A percentile compares a stretch with the other conserved stretches of the same genome.
Evolutionary conservation across 2,113 vertebrate genomes (phyloP).

Genomic region (Pseudolaguvia tuberculata): DNA sequence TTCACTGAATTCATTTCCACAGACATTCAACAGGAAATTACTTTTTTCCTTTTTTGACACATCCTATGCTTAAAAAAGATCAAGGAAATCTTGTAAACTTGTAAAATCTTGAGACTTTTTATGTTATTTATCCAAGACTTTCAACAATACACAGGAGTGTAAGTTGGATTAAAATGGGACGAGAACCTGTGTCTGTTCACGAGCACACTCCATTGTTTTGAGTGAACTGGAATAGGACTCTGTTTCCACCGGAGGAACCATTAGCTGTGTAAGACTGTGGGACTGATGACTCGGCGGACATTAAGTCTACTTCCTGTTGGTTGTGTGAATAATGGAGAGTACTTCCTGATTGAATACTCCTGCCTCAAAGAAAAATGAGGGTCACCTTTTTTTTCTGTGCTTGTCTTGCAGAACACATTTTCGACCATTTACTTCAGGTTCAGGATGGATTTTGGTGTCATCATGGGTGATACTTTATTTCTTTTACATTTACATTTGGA

Average conservation of each 20-base stretch:
- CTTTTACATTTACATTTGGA: no score
- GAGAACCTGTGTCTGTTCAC: neutral
- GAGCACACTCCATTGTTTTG: constrained; percentile 7
- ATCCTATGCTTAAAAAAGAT: neutral
- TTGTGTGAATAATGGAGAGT: constrained; percentile 42
- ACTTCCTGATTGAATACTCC: constrained; percentile 32
- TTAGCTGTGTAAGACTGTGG: constrained; percentile 29
- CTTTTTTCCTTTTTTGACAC: neutral
- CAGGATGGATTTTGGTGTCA: neutral
- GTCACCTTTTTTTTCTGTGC: constrained; percentile 1
- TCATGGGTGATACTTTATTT: neutral
- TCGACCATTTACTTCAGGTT: neutral
- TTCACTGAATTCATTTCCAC: neutral
- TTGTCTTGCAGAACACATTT: neutral
- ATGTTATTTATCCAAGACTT: constrained; percentile 6
- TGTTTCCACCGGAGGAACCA: constrained; percentile 30
- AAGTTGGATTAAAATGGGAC: neutral
- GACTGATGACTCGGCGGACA: constrained; percentile 36
- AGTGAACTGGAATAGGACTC: neutral
- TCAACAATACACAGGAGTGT: neutral
- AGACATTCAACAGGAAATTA: neutral
- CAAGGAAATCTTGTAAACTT: neutral
- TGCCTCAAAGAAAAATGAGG: constrained; percentile 8
- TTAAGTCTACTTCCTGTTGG: constrained; percentile 35
- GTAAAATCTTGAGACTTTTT: neutral